Conservation (phyloP, 2,888 invertebrate species). For the Eupithecia subumbrata region DNA sequence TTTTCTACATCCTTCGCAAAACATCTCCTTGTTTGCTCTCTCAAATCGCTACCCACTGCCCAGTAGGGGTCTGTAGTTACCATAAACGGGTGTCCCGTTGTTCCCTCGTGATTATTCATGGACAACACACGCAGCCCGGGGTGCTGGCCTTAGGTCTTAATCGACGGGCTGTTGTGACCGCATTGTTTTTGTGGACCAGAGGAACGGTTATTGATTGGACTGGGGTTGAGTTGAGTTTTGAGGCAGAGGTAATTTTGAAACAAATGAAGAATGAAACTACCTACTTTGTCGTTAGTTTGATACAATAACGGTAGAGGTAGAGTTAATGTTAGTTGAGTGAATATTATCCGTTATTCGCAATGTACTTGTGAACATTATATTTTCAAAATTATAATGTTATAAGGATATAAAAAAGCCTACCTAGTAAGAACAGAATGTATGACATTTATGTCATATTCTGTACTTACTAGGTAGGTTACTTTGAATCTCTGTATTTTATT, state of each 20-base stretch:
- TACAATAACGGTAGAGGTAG: background rate
- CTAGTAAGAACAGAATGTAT: no score
- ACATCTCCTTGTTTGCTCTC: background rate
- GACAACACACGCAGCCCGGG: background rate
- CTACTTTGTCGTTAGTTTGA: background rate
- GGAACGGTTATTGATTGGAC: background rate
- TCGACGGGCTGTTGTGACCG: constrained; percentile 10
- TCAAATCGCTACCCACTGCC: background rate
- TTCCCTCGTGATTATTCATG: constrained; percentile 2
- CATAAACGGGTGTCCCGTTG: constrained; percentile 11
- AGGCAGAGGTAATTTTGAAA: background rate
- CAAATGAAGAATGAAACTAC: background rate
- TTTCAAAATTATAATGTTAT: no score
- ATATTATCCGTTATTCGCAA: no score
- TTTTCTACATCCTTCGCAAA: background rate
- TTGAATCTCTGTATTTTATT: no score
- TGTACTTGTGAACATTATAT: no score
- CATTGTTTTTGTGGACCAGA: constrained; percentile 1
- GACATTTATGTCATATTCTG: no score
- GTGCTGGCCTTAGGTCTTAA: constrained; percentile 6
- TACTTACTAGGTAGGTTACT: no score
- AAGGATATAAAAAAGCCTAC: no score
- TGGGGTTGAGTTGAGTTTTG: background rate
- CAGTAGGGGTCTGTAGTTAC: constrained; percentile 2
- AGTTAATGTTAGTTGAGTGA: background rate